Percentiles rank a stretch among this genome's conserved stretches.
Conservation (phyloP, 1,140 invertebrate species). For the Holotrichia oblita region DNA sequence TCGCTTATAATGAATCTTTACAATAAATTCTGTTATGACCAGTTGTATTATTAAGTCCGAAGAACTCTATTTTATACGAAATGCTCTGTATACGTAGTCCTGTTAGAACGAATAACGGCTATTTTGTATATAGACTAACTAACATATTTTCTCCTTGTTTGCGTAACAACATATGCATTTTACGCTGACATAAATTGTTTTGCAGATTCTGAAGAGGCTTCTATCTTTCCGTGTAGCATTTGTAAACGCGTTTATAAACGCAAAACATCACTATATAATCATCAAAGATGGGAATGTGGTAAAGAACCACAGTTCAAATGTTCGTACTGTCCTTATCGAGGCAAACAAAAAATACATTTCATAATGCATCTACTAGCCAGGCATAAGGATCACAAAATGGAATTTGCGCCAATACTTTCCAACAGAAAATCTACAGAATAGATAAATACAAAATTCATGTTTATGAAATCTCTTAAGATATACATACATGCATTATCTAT, state of each 20-base stretch:
- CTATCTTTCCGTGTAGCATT: constrained; percentile 32
- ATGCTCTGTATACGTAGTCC: not conserved
- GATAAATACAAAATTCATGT: not conserved
- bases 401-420: constrained; percentile 38
- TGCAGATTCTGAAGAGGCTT: constrained; percentile 29
- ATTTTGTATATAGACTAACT: constrained; percentile 27
- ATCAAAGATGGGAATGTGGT: constrained; percentile 67
- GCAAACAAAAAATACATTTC: constrained; percentile 55
- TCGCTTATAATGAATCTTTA: too few species aligned
- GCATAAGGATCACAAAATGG: constrained; percentile 56
- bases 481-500: not conserved
- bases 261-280: constrained; percentile 64
- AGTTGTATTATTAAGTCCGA: too few species aligned
- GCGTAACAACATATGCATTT: not conserved
- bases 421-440: constrained; percentile 28
- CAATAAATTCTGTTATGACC: too few species aligned
- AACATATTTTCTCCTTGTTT: not conserved
- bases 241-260: constrained; percentile 55
- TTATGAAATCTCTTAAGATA: not conserved
- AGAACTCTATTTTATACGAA: too few species aligned
- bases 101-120: not conserved
- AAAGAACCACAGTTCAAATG: constrained; percentile 68
- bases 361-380: constrained; percentile 54
- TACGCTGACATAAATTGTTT: constrained; percentile 22
- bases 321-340: constrained; percentile 62